Base-by-base conservation (phyloP, 2,888 invertebrate genomes). In the Trilocha varians region DNA sequence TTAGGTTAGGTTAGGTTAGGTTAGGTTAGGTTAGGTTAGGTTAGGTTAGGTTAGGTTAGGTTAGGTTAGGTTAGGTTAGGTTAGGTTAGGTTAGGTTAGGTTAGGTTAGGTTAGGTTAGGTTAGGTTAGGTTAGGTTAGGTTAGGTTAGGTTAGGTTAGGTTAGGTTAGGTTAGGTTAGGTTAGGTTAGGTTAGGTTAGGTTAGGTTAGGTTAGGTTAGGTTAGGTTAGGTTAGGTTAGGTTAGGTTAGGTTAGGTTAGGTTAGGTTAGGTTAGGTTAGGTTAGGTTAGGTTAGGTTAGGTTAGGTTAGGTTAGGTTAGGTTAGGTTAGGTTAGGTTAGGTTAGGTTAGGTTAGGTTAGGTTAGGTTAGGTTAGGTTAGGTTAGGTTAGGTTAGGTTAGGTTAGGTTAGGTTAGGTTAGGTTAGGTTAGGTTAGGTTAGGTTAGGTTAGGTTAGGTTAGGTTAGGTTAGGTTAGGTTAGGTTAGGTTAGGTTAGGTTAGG, bases 291-390 rank as follows among this genome's bases (percentile, higher is more conserved):
- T 17, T 53, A 47, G 48, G 52, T 50, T 52, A 50, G 55, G 55
- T 49, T 53, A 45, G 44, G 53, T 52, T 53, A 46, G 46, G 55
- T 46, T 56, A 44, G 43, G 55, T 44, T 53, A 40, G 48, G 43
- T 49, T 53, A 50, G 41, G 50, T 49, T 52, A 48, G 47, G 53
- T 48, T 55, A 50, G 42, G 55, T 48, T 48, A 40, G 38, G 46
- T 48, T 43, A 43, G 48, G 46, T 47, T 43, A 43, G 43, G 43
- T 39, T 39, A 43, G 43, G 43, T 43, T 39, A 43, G 43, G 43
- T 39, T 39, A 43, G 43, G 43, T 43, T 39, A 43, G 43, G 39
- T 43, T 43, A 38, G 46, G 41, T 44, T 41, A 36, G 41, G 44
- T 38, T 44, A 36, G 46, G 46, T 41, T 41, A 39, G 44, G 48